phyloP scores from a whole-genome alignment of 2,797 vertebrate species.

The Cichlasoma orientale region DNA sequence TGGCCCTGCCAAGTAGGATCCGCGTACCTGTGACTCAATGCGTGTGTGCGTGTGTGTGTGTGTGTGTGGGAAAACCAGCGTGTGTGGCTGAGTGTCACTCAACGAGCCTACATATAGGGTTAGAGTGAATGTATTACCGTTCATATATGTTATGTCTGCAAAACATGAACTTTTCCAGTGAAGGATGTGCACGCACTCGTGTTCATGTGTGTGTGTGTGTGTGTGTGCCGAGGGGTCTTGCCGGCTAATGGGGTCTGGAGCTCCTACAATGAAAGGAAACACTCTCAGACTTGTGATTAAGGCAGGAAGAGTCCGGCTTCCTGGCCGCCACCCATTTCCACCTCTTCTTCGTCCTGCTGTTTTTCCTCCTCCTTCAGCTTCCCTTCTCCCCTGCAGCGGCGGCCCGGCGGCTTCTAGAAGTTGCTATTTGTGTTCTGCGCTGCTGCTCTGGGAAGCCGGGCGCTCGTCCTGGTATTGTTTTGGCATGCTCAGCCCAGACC shows the following conservation, averaged over 20 bases:
- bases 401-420: slow-evolving; percentile 67
- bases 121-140: slow-evolving; percentile 10
- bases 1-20: slow-evolving; percentile 60
- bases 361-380: slow-evolving; percentile 73
- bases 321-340: slow-evolving; percentile 83
- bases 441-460: slow-evolving; percentile 59
- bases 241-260: slow-evolving; percentile 73
- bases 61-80: slow-evolving; percentile 24
- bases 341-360: slow-evolving; percentile 79
- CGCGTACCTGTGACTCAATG: slow-evolving; percentile 44
- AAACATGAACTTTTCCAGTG: slow-evolving; percentile 1
- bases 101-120: slow-evolving; percentile 18
- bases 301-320: slow-evolving; percentile 81
- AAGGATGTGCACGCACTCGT: slow-evolving; percentile 22
- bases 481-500: slow-evolving; percentile 55
- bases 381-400: slow-evolving; percentile 67
- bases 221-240: slow-evolving; percentile 20
- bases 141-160: slow-evolving; percentile 31
- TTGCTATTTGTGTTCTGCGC: slow-evolving; percentile 76
- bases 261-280: slow-evolving; percentile 85
- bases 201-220: slow-evolving; percentile 19
- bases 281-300: slow-evolving; percentile 83
- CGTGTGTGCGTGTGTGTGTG: slow-evolving; percentile 29
- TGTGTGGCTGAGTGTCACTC: slow-evolving; percentile 37
- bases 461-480: slow-evolving; percentile 76